A percentile compares a stretch with the other conserved stretches of the same genome.
Evolutionary conservation across 1,140 invertebrate genomes (phyloP).

Genomic region (Cyrtorhinus lividipennis): DNA sequence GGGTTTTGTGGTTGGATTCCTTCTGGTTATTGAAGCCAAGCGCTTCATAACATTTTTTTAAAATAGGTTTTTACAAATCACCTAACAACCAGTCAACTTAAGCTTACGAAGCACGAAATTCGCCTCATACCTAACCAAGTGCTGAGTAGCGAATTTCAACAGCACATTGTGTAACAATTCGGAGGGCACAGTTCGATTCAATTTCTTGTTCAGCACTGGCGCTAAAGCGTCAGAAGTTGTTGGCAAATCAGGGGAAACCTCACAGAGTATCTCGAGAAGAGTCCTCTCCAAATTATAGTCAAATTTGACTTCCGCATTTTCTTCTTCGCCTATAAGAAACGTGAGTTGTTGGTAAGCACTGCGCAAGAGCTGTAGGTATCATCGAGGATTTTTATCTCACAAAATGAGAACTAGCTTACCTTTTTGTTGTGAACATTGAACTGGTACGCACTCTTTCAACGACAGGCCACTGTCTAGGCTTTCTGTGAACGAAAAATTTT

Average conservation of each 20-base stretch:
- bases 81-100: too few species aligned
- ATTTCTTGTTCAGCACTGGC: conserved; percentile 41
- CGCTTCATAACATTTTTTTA: too few species aligned
- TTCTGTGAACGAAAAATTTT: too few species aligned
- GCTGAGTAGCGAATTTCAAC: conserved; percentile 75
- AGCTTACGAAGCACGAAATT: too few species aligned
- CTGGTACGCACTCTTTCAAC: neutral
- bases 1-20: too few species aligned
- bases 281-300: conserved; percentile 48
- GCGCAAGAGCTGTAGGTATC: neutral
- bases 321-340: conserved; percentile 28
- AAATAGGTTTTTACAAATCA: too few species aligned
- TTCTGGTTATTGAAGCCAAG: too few species aligned
- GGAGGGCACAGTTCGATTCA: conserved; percentile 41
- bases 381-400: neutral
- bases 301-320: conserved; percentile 27
- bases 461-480: conserved; percentile 9
- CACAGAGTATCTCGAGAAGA: conserved; percentile 57
- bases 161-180: conserved; percentile 58
- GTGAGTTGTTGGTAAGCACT: neutral
- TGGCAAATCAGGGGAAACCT: conserved; percentile 60
- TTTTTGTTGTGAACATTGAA: neutral
- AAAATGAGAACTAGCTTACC: neutral
- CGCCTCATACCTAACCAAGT: conserved; percentile 64
- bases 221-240: conserved; percentile 54